Conservation (phyloP, 2,797 vertebrate genomes). For the Cyclopterus lumpus region DNA sequence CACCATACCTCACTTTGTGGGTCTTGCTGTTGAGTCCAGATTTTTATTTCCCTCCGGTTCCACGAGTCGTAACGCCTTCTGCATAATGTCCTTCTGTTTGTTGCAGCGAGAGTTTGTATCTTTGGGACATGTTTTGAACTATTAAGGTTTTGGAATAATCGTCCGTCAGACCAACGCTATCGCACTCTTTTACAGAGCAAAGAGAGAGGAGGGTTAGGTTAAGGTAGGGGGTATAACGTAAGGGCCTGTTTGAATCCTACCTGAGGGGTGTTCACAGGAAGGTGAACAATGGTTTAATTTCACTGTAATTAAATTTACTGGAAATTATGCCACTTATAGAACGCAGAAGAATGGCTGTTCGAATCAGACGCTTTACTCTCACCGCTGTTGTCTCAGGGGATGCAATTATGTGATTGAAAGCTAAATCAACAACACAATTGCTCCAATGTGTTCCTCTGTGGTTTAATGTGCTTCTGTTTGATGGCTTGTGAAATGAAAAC, state of each 20-base stretch:
- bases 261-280: slow-evolving; percentile 24
- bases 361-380: slow-evolving; percentile 28
- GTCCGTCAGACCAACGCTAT: background rate
- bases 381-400: slow-evolving; percentile 10
- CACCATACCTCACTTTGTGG: background rate
- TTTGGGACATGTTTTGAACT: background rate
- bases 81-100: background rate
- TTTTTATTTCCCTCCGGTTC: background rate
- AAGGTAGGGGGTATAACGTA: slow-evolving; percentile 8
- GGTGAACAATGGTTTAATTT: slow-evolving; percentile 45
- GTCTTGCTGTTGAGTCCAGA: background rate
- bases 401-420: slow-evolving; percentile 39
- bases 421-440: slow-evolving; percentile 29
- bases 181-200: background rate
- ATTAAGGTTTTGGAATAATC: background rate
- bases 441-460: background rate
- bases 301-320: slow-evolving; percentile 31
- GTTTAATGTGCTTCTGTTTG: slow-evolving; percentile 17
- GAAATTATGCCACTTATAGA: slow-evolving; percentile 26
- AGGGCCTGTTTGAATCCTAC: background rate
- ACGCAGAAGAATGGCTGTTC: slow-evolving; percentile 2
- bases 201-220: background rate
- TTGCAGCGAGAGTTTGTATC: background rate
- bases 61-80: background rate
- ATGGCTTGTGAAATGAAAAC: slow-evolving; percentile 35